Evolutionary conservation across 2,888 invertebrate species (phyloP).

Genomic region (Neocrepidodera transversa): DNA sequence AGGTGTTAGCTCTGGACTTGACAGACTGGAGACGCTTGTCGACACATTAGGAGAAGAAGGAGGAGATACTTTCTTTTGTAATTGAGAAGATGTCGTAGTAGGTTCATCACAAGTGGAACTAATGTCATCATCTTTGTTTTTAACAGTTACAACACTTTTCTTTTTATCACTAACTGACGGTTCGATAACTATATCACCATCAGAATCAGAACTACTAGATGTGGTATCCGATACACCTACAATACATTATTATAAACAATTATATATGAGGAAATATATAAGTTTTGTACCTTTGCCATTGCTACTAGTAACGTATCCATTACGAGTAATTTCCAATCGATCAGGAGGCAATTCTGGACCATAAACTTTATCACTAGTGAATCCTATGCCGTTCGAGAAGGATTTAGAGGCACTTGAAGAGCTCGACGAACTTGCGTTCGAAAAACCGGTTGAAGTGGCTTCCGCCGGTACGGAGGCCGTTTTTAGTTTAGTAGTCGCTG

Average conservation of each 20-base stretch:
- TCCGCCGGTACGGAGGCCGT: conserved; percentile 27
- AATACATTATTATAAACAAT: background rate
- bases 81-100: background rate
- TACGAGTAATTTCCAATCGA: conserved; percentile 28
- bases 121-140: conserved; percentile 32
- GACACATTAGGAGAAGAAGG: conserved; percentile 38
- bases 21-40: conserved; percentile 42
- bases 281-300: conserved; percentile 38
- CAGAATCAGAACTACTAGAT: conserved; percentile 23
- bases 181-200: conserved; percentile 29
- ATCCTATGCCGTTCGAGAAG: conserved; percentile 49
- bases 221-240: conserved; percentile 19
- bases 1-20: conserved; percentile 40
- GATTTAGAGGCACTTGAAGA: conserved; percentile 33
- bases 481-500: conserved; percentile 29
- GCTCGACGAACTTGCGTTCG: conserved; percentile 28
- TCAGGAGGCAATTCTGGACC: conserved; percentile 56
- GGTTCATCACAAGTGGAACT: conserved; percentile 33
- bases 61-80: conserved; percentile 24
- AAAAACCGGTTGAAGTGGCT: conserved; percentile 20
- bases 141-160: conserved; percentile 20
- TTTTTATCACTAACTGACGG: conserved; percentile 27
- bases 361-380: conserved; percentile 54
- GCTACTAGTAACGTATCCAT: conserved; percentile 38
- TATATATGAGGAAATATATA: background rate